These are phyloP conservation scores for Myotis pilosus DNA, from an alignment of 2,797 vertebrate species.

Conservation along the genomic window DNA sequence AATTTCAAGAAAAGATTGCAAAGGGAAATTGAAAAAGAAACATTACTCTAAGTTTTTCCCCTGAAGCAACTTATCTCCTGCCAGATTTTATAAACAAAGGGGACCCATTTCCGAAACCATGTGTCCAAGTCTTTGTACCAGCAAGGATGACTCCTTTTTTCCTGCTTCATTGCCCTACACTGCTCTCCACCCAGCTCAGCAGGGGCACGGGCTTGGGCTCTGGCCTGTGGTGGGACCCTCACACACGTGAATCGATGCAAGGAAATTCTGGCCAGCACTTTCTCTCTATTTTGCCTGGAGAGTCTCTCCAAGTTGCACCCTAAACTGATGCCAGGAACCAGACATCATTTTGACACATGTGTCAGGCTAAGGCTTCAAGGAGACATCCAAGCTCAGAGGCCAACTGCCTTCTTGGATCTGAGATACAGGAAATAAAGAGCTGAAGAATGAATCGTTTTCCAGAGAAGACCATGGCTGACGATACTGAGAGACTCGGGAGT, in stretches of 20 bases:
- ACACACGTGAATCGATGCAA: neutral
- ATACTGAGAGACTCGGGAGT: neutral
- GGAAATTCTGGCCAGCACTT: neutral
- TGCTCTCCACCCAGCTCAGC: neutral
- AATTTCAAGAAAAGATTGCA: slow-evolving; percentile 17
- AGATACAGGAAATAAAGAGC: neutral
- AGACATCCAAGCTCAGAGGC: neutral
- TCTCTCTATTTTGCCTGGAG: neutral
- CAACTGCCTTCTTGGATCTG: neutral
- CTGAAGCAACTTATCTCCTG: neutral
- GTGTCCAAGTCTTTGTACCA: neutral
- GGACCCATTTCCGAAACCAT: neutral
- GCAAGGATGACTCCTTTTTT: neutral
- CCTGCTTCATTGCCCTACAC: fast-evolving
- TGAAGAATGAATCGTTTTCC: neutral
- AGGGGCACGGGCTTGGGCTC: neutral
- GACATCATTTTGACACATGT: neutral
- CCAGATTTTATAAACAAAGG: neutral
- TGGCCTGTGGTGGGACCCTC: too few relatives aligned
- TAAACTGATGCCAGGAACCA: neutral
- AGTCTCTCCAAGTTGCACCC: neutral
- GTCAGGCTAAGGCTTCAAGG: neutral
- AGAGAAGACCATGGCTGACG: neutral
- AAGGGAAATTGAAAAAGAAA: slow-evolving; percentile 18
- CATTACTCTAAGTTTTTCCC: neutral